These are phyloP conservation scores for Dicrostonyx torquatus DNA, from an alignment of 2,797 vertebrate genomes.

Conservation along the genomic window DNA sequence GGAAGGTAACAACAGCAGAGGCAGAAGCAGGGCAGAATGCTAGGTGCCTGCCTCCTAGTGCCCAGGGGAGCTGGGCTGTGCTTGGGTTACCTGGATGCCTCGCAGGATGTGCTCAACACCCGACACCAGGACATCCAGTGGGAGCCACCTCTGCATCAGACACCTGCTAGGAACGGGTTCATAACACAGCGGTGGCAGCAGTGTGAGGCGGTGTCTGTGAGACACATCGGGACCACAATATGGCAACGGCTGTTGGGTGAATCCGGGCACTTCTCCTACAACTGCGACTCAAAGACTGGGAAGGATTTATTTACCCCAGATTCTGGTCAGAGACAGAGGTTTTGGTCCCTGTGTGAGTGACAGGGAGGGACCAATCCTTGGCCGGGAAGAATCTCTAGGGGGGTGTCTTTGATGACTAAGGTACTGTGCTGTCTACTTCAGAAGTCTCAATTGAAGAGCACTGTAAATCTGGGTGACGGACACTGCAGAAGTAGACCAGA, in stretches of 20 bases:
- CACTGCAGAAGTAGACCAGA: background rate
- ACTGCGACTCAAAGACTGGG: background rate
- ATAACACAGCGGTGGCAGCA: background rate
- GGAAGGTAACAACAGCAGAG: background rate
- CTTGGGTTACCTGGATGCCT: background rate
- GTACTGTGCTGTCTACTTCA: background rate
- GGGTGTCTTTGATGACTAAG: no score
- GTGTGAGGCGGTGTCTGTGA: background rate
- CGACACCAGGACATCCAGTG: no score
- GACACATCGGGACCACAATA: background rate
- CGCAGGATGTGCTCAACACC: background rate
- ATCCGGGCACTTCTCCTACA: background rate
- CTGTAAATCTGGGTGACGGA: background rate
- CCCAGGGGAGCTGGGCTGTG: background rate
- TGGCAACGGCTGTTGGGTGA: background rate
- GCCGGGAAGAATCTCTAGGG: background rate
- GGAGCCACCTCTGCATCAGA: background rate
- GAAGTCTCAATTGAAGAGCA: background rate
- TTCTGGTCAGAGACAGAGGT: background rate
- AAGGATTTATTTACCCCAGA: no score
- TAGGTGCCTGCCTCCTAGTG: background rate
- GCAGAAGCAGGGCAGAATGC: background rate
- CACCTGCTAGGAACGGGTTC: background rate
- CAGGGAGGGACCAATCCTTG: background rate
- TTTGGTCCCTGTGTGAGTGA: background rate